Conservation (phyloP, 2,113 vertebrate species). For the Cercocebus atys region DNA sequence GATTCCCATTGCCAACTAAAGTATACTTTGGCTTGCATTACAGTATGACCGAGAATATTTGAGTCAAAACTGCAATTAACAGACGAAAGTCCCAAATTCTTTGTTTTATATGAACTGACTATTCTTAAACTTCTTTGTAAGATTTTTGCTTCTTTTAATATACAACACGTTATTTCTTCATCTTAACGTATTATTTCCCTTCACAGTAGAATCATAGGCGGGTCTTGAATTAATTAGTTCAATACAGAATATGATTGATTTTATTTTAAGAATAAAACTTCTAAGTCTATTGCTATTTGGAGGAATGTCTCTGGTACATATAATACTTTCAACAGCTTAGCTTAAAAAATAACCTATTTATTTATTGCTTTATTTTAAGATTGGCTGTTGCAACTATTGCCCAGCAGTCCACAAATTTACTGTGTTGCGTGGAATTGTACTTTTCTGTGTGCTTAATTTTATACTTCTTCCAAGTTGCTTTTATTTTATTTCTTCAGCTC, state of each 20-base stretch:
- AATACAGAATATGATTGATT: not conserved
- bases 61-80: not conserved
- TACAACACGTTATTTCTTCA: not conserved
- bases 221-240: not conserved
- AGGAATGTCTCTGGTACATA: not conserved
- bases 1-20: not conserved
- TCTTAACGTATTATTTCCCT: not conserved
- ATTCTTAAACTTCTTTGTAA: not conserved
- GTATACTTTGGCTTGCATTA: not conserved
- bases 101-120: not conserved
- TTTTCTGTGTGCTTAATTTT: not conserved
- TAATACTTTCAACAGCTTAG: not conserved
- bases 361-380: constrained; percentile 29
- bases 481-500: not conserved
- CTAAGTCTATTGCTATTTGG: not conserved
- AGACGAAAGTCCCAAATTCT: not conserved
- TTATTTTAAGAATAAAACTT: not conserved
- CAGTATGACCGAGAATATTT: not conserved
- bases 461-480: not conserved
- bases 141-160: not conserved
- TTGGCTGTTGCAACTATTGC: not conserved
- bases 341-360: not conserved
- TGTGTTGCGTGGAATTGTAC: not conserved
- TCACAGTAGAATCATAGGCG: not conserved
- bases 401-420: not conserved